Evolutionary conservation across 2,888 invertebrate genomes (phyloP).

Genomic region (Andrena camellia): DNA sequence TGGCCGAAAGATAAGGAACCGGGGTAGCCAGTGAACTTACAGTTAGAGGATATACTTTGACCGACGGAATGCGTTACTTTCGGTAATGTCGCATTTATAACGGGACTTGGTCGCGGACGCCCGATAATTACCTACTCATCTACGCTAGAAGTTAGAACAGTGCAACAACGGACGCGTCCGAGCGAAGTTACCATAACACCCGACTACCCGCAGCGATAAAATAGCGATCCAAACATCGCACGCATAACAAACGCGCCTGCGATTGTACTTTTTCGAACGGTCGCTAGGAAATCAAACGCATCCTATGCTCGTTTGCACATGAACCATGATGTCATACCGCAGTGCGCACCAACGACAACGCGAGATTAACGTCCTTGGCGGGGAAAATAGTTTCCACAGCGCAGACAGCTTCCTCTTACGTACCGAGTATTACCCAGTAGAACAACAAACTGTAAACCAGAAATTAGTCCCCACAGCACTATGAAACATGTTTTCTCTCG

Average conservation of each 20-base stretch:
- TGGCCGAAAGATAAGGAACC: conserved; percentile 43
- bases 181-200: not conserved
- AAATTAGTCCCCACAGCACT: not conserved
- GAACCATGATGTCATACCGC: conserved; percentile 63
- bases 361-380: conserved; percentile 60
- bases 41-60: not conserved
- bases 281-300: conserved; percentile 52
- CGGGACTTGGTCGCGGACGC: conserved; percentile 30
- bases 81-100: conserved; percentile 26
- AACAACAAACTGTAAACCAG: not conserved
- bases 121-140: conserved; percentile 37
- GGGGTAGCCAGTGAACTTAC: conserved; percentile 7
- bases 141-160: conserved; percentile 13
- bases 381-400: conserved; percentile 57
- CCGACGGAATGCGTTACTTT: conserved; percentile 7
- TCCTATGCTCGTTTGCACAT: conserved; percentile 48
- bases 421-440: conserved; percentile 10
- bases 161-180: conserved; percentile 10
- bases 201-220: conserved; percentile 22
- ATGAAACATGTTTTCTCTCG: not conserved
- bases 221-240: conserved; percentile 12
- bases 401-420: conserved; percentile 15
- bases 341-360: conserved; percentile 59
- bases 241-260: conserved; percentile 17
- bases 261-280: conserved; percentile 18